Conservation (phyloP, 2,888 invertebrate genomes). For the Cephus spinipes region DNA sequence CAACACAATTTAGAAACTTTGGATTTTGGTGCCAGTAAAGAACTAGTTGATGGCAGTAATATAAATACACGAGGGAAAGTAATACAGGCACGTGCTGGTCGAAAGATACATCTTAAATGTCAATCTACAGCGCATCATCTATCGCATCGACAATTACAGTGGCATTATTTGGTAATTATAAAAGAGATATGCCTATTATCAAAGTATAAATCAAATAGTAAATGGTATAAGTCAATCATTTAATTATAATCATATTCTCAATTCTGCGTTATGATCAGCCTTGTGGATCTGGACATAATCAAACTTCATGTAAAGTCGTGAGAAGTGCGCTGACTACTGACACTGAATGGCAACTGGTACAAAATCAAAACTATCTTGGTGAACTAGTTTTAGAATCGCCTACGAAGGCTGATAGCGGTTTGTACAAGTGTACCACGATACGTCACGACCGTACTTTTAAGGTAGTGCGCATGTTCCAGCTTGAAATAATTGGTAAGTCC, state of each 20-base stretch:
- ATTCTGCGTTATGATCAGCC: slow-evolving; percentile 5
- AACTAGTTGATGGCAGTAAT: slow-evolving; percentile 3
- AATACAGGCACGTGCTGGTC: slow-evolving; percentile 19
- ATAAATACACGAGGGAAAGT: slow-evolving; percentile 17
- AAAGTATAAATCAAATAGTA: neutral
- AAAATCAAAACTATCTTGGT: slow-evolving; percentile 18
- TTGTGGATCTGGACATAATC: slow-evolving; percentile 16
- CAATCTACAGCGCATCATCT: slow-evolving; percentile 15
- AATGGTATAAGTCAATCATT: neutral
- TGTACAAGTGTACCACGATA: slow-evolving; percentile 22
- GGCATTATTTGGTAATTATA: slow-evolving; percentile 21
- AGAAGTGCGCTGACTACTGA: slow-evolving; percentile 18
- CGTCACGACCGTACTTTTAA: slow-evolving; percentile 19
- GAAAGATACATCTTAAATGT: slow-evolving; percentile 16
- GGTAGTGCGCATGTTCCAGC: slow-evolving; percentile 20
- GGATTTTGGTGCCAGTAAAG: slow-evolving; percentile 10
- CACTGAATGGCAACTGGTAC: slow-evolving; percentile 22
- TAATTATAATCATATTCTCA: neutral
- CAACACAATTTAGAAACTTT: slow-evolving; percentile 14
- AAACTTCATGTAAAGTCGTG: slow-evolving; percentile 16
- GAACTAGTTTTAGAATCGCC: slow-evolving; percentile 17
- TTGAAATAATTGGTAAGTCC: slow-evolving; percentile 19
- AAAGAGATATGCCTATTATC: neutral
- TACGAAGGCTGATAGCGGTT: slow-evolving; percentile 14
- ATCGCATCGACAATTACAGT: slow-evolving; percentile 16